Base-by-base conservation (phyloP, 2,113 vertebrate species). In the Paradisaea rubra region DNA sequence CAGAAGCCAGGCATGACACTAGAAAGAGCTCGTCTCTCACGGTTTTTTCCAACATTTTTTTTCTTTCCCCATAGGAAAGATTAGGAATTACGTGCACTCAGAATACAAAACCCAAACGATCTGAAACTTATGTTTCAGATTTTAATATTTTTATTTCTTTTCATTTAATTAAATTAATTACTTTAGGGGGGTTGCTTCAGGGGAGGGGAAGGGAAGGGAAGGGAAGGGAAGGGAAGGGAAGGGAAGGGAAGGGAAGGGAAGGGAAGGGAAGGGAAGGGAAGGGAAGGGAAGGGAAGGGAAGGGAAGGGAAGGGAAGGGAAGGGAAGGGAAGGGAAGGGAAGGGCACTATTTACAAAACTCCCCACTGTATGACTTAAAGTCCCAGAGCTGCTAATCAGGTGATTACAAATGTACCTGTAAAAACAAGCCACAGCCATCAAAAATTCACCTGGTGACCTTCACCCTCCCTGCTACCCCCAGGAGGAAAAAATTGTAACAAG, bases 371-470 rank as follows among this genome's bases (percentile, higher is more conserved):
- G 66, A 77, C 66, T 49, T 53, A 7, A 71, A 78, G 35, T 37
- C 49, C 4, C 37, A 45, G 63, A 83, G 64, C 6, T 71, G 25
- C 28, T 66, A 60, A 88, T 86, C 72, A 45, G 52, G 35, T 76
- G 64, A 89, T 81, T 91, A 83, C 12, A 83, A 93, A 50, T 6
- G 16, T 83, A 41, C 13, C 44, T 71, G 56, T 41, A 39, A 88
- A 89, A 94, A 88, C 41, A 83, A 82, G 72, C 64, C 73, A 53
- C 35, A 56, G 44, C 39, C 64, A 86, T 61, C 89, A 93, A 78
- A 93, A 78, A 78, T 19, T 74, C 35, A 84, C 82, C 85, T 86
- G 88, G 44, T 42, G 60, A 86, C 80, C 82, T 93, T 88, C 65
- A 78, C 47, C 44, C 11, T 86, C 37, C 44, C 60, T 56, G 42